phyloP scores from a whole-genome alignment of 2,797 vertebrate genomes.

The Eospalax fontanierii region DNA sequence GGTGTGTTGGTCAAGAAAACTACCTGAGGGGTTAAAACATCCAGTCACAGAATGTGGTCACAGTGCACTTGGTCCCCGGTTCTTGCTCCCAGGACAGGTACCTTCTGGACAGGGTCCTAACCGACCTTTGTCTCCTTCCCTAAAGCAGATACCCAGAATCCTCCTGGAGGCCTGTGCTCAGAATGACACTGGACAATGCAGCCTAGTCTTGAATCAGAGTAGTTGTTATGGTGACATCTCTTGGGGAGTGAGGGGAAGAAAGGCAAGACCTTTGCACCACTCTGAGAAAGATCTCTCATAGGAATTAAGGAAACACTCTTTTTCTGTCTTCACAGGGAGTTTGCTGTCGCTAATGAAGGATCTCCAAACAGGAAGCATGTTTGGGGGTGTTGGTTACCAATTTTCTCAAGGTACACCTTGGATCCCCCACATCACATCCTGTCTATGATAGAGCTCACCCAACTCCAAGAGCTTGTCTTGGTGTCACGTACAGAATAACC shows the following conservation, averaged over 20 bases:
- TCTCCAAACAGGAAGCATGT: not conserved
- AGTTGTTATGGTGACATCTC: not conserved
- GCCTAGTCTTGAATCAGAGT: not conserved
- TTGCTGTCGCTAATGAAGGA: not conserved
- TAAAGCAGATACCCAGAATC: not conserved
- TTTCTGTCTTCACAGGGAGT: not conserved
- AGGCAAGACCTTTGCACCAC: not conserved
- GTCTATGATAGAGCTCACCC: constrained; percentile 8
- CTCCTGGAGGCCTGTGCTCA: not conserved
- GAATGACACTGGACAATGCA: not conserved
- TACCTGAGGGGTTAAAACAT: fast-evolving
- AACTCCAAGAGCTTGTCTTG: constrained; percentile 49
- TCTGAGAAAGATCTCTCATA: not conserved
- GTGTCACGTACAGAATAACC: constrained; percentile 74
- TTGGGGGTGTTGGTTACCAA: not conserved
- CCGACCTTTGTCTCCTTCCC: not conserved
- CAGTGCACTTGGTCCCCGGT: not conserved
- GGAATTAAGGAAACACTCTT: not conserved
- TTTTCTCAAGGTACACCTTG: not conserved
- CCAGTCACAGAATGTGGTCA: not conserved
- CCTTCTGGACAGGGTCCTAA: not conserved
- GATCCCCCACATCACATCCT: not conserved
- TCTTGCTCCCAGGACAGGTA: not conserved
- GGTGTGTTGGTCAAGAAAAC: not conserved
- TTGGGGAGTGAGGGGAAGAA: not conserved